phyloP scores from a whole-genome alignment of 2,888 invertebrate species.

The Augiades crinisus region DNA sequence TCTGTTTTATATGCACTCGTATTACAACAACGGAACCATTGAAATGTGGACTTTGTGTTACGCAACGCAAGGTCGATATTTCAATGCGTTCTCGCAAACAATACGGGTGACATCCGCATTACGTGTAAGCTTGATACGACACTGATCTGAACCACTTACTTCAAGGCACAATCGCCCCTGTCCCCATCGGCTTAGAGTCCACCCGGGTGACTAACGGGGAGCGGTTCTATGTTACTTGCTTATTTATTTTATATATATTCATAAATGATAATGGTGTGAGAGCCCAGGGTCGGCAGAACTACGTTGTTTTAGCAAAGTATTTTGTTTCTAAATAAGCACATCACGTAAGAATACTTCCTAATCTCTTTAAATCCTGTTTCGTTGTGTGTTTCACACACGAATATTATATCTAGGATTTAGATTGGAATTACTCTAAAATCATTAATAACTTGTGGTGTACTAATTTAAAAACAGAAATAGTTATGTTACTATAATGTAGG shows the following conservation, averaged over 20 bases:
- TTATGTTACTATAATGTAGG: too few relatives aligned
- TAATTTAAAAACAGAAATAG: too few relatives aligned
- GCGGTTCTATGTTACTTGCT: constrained; percentile 31
- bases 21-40: neutral
- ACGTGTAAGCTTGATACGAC: constrained; percentile 21
- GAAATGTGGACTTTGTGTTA: neutral
- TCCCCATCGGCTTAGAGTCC: constrained; percentile 8
- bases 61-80: constrained; percentile 1
- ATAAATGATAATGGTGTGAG: constrained; percentile 39
- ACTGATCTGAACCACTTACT: constrained; percentile 20
- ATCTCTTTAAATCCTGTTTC: too few relatives aligned
- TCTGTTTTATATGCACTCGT: constrained; percentile 21
- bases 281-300: too few relatives aligned
- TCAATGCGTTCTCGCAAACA: neutral
- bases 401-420: too few relatives aligned
- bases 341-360: too few relatives aligned
- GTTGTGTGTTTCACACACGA: too few relatives aligned
- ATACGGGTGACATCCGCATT: neutral
- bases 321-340: too few relatives aligned
- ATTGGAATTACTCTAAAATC: too few relatives aligned
- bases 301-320: too few relatives aligned
- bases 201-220: constrained; percentile 24
- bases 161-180: constrained; percentile 26
- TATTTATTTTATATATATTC: constrained; percentile 56
- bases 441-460: too few relatives aligned